Conservation (phyloP, 2,888 invertebrate genomes). For the Oscheius onirici region DNA sequence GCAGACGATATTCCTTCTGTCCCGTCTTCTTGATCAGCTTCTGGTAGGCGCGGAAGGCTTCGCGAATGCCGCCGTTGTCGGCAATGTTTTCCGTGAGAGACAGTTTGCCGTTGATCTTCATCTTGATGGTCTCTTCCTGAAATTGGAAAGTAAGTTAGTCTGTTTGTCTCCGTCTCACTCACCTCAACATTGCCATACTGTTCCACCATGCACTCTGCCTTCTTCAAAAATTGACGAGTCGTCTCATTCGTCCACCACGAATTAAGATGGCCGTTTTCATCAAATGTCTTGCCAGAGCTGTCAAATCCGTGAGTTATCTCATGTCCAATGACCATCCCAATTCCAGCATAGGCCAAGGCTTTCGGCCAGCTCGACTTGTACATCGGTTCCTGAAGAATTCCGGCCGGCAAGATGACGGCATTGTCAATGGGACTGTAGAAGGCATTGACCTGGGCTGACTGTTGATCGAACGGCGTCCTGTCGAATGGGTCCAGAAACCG, state of each 20-base stretch:
- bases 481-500: neutral
- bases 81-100: slow-evolving; percentile 5
- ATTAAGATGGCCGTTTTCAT: neutral
- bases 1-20: neutral
- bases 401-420: neutral
- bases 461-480: neutral
- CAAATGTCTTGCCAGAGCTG: neutral
- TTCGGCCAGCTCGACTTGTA: neutral
- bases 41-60: slow-evolving; percentile 1
- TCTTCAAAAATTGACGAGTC: neutral
- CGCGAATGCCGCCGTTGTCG: slow-evolving; percentile 1
- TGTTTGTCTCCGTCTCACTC: too few relatives aligned
- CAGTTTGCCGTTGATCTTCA: neutral
- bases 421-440: neutral
- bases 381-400: neutral
- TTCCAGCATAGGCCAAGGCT: neutral
- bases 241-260: slow-evolving; percentile 1
- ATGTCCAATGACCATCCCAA: slow-evolving; percentile 1
- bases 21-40: neutral
- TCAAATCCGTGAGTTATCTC: neutral
- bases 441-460: neutral
- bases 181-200: neutral
- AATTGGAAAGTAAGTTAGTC: too few relatives aligned
- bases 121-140: neutral
- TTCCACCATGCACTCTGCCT: neutral